Conservation (phyloP, 2,113 vertebrate genomes). For the Eleginops maclovinus region DNA sequence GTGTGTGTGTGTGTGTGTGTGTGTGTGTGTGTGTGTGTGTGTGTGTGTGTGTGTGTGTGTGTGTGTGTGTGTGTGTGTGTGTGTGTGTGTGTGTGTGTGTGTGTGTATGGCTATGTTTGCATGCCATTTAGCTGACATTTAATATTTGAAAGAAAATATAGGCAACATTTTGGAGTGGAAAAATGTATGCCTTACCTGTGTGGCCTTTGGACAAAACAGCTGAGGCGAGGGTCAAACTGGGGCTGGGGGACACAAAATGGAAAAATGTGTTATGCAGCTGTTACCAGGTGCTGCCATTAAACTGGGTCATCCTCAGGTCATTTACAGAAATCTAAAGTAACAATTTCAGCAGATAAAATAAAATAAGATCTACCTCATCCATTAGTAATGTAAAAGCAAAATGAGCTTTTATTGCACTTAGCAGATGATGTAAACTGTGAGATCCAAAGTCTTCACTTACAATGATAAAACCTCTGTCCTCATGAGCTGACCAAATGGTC, state of each 20-base stretch:
- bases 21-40: not conserved
- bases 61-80: not conserved
- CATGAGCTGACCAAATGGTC: not conserved
- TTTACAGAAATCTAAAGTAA: conserved; percentile 31
- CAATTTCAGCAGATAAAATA: conserved; percentile 9
- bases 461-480: conserved; percentile 10
- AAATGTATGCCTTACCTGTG: conserved; percentile 52
- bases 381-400: conserved; percentile 37
- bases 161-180: conserved; percentile 5
- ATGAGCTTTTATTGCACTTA: conserved; percentile 7
- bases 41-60: not conserved
- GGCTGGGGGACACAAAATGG: conserved; percentile 55
- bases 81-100: conserved; percentile 1
- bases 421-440: conserved; percentile 1
- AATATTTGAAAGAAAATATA: conserved; percentile 15
- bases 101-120: not conserved
- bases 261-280: conserved; percentile 64
- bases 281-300: conserved; percentile 31
- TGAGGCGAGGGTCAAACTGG: conserved; percentile 27
- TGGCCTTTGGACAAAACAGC: conserved; percentile 39
- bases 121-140: not conserved
- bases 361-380: conserved; percentile 32
- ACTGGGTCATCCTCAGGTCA: conserved; percentile 31
- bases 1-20: not conserved
- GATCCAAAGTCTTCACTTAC: conserved; percentile 13